Conservation (phyloP, 1,140 invertebrate genomes). For the Cherax destructor region DNA sequence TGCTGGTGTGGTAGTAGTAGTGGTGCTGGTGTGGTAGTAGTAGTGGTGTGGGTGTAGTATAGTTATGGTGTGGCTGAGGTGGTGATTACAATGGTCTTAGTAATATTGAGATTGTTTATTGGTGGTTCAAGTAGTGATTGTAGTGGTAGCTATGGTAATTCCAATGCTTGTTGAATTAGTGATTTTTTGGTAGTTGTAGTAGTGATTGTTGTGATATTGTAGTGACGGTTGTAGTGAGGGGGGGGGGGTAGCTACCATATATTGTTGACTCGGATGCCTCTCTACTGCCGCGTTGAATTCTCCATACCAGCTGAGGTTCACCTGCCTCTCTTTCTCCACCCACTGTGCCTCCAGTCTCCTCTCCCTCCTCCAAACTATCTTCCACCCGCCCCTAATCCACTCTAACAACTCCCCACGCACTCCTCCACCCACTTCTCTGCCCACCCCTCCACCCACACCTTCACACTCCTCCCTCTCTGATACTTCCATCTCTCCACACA, state of each 20-base stretch:
- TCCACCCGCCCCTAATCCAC: too few species aligned
- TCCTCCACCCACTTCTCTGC: too few species aligned
- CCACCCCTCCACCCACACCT: too few species aligned
- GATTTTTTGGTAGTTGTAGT: too few species aligned
- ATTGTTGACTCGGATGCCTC: slow-evolving; percentile 10
- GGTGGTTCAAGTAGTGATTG: too few species aligned
- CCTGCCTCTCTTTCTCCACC: slow-evolving; percentile 3
- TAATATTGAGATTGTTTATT: too few species aligned
- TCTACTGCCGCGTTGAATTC: slow-evolving; percentile 40
- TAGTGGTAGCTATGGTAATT: too few species aligned
- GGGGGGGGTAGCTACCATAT: neutral
- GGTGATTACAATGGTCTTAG: neutral
- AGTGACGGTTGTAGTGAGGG: neutral
- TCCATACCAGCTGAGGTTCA: neutral
- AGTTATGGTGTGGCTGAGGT: neutral
- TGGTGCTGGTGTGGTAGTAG: neutral
- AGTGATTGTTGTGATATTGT: too few species aligned
- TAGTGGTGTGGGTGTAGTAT: neutral
- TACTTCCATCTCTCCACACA: neutral
- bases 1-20: too few species aligned
- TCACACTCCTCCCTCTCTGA: too few species aligned
- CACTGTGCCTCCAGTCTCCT: neutral
- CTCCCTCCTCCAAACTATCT: neutral
- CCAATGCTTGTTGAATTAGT: too few species aligned
- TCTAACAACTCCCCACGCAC: too few species aligned